A percentile compares a stretch with the other conserved stretches of the same genome.
Conservation (phyloP, 2,888 invertebrate genomes). For the Drosophila helvetica region DNA sequence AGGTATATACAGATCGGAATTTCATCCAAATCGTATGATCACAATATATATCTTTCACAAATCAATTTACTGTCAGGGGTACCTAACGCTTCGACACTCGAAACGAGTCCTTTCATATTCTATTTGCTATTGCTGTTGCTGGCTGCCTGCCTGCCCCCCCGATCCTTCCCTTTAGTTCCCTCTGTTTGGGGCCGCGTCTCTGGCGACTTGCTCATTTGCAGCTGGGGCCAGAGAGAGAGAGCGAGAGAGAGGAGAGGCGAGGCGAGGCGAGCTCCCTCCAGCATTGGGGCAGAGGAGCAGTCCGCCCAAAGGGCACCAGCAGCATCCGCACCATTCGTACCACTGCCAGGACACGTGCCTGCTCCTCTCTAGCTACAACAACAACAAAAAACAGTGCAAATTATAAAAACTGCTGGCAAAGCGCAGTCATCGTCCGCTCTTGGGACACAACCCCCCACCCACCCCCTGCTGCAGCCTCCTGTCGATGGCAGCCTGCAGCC, state of each 20-base stretch:
- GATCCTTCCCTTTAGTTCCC: background rate
- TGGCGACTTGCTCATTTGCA: constrained; percentile 73
- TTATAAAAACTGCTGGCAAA: constrained; percentile 80
- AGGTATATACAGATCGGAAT: too few species aligned
- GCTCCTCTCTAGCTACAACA: constrained; percentile 15
- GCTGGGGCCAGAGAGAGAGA: constrained; percentile 53
- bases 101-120: constrained; percentile 36
- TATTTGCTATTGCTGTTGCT: constrained; percentile 53
- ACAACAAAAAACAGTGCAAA: constrained; percentile 62
- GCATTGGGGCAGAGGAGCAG: background rate
- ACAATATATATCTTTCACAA: too few species aligned
- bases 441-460: constrained; percentile 25
- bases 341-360: constrained; percentile 51
- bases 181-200: constrained; percentile 54
- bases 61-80: background rate
- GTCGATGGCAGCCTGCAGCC: constrained; percentile 23
- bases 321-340: background rate
- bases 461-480: constrained; percentile 1
- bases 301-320: too few species aligned
- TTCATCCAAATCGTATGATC: too few species aligned
- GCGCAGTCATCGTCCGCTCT: constrained; percentile 56
- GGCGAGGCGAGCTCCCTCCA: background rate
- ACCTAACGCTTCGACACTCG: background rate
- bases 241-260: background rate
- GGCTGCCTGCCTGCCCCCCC: background rate